These are phyloP conservation scores for Drosophila auraria DNA, from an alignment of 1,140 invertebrate species.

Conservation along the genomic window DNA sequence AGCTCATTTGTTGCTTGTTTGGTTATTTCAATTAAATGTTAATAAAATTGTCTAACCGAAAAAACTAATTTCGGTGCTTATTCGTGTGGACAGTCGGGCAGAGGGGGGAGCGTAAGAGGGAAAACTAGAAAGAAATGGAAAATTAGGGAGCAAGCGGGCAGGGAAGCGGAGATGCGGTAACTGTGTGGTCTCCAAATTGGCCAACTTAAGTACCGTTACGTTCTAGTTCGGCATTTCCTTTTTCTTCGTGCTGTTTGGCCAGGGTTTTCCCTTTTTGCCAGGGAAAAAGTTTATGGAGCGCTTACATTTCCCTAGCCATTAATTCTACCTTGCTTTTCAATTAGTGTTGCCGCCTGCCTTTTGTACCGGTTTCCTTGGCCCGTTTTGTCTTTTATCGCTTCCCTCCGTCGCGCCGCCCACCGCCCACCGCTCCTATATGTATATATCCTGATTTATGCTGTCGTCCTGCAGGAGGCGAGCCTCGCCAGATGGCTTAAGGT, in stretches of 20 bases:
- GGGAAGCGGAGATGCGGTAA: slow-evolving; percentile 8
- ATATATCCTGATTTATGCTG: slow-evolving; percentile 73
- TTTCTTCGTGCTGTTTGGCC: slow-evolving; percentile 31
- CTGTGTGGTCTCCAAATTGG: slow-evolving; percentile 73
- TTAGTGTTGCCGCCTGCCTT: slow-evolving; percentile 64
- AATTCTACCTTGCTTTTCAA: slow-evolving; percentile 80
- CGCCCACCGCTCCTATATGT: slow-evolving; percentile 1
- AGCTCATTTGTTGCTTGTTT: slow-evolving; percentile 65
- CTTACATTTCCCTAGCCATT: slow-evolving; percentile 77
- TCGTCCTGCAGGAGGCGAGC: slow-evolving; percentile 36
- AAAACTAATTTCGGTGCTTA: slow-evolving; percentile 69
- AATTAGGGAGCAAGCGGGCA: slow-evolving; percentile 2
- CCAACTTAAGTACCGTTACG: slow-evolving; percentile 82
- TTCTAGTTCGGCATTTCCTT: slow-evolving; percentile 64
- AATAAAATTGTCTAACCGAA: slow-evolving; percentile 77
- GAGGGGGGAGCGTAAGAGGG: not conserved
- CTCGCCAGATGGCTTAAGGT: slow-evolving; percentile 58
- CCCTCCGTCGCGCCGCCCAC: not conserved
- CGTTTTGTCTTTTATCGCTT: slow-evolving; percentile 46
- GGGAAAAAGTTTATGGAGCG: slow-evolving; percentile 47
- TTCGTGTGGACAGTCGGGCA: slow-evolving; percentile 22
- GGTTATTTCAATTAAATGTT: slow-evolving; percentile 75
- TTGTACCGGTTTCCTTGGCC: slow-evolving; percentile 38
- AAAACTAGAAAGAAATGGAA: slow-evolving; percentile 13
- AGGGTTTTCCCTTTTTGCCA: slow-evolving; percentile 25